Percentiles rank a stretch among this genome's conserved stretches.
These are phyloP conservation scores for Phortica magna DNA, from an alignment of 2,888 invertebrate species.

Conservation along the genomic window DNA sequence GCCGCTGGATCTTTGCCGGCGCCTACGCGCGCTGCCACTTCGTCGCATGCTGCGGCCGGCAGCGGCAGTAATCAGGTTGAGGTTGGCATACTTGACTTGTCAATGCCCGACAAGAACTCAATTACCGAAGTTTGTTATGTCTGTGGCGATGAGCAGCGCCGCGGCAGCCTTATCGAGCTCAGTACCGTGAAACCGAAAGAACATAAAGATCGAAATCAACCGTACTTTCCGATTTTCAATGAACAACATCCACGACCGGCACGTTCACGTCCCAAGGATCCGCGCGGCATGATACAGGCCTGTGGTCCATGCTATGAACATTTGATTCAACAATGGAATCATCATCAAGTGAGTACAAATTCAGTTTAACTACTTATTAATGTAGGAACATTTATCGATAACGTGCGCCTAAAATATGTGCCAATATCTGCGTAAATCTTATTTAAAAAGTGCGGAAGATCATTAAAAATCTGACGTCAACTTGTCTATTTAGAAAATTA, in stretches of 20 bases:
- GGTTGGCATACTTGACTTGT: slow-evolving; percentile 91
- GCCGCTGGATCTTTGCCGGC: neutral
- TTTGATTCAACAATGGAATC: slow-evolving; percentile 92
- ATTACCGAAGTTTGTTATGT: slow-evolving; percentile 94
- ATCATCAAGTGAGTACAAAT: slow-evolving; percentile 81
- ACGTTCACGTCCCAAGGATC: slow-evolving; percentile 92
- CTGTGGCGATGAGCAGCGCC: slow-evolving; percentile 91
- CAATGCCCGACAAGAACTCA: slow-evolving; percentile 95
- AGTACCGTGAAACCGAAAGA: slow-evolving; percentile 82
- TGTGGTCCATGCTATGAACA: slow-evolving; percentile 92
- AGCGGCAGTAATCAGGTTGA: slow-evolving; percentile 80
- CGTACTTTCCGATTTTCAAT: slow-evolving; percentile 87
- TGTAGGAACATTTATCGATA: too few relatives aligned
- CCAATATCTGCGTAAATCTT: too few relatives aligned
- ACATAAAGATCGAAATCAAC: slow-evolving; percentile 76
- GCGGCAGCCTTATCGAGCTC: slow-evolving; percentile 87
- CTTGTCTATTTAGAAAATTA: too few relatives aligned
- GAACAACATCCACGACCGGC: slow-evolving; percentile 91
- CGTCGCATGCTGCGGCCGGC: slow-evolving; percentile 68
- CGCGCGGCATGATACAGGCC: slow-evolving; percentile 86
- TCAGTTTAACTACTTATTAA: neutral
- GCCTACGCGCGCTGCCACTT: slow-evolving; percentile 21
- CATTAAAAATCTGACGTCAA: too few relatives aligned
- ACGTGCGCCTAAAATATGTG: too few relatives aligned
- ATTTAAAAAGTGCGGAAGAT: too few relatives aligned